These are phyloP conservation scores for Pipistrellus pygmaeus DNA, from an alignment of 2,797 vertebrate genomes.

Conservation along the genomic window DNA sequence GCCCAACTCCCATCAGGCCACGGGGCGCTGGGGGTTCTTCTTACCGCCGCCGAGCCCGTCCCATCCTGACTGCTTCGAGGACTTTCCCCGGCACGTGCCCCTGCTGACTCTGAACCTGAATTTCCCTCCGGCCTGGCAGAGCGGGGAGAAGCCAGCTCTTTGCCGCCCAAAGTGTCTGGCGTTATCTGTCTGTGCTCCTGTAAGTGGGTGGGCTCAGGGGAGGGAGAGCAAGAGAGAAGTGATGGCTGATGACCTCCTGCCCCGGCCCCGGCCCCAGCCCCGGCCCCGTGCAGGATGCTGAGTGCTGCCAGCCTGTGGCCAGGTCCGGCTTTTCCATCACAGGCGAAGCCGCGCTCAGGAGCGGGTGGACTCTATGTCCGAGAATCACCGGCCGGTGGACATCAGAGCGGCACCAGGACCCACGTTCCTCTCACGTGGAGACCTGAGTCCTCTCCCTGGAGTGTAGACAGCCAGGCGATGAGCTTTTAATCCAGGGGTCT, in stretches of 20 bases:
- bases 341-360: neutral
- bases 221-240: neutral
- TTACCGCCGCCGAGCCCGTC: neutral
- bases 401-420: neutral
- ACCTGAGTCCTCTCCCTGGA: neutral
- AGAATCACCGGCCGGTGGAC: neutral
- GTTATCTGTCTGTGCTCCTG: neutral
- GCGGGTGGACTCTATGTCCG: neutral
- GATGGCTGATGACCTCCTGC: neutral
- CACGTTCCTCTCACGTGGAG: neutral
- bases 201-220: neutral
- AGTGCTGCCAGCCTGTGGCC: neutral
- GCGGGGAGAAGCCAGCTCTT: neutral
- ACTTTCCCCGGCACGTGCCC: neutral
- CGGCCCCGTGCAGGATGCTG: neutral
- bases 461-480: neutral
- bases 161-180: neutral
- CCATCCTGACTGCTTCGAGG: neutral
- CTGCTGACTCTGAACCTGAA: neutral
- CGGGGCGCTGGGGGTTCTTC: neutral
- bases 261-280: fast-evolving
- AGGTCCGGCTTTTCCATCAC: neutral
- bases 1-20: neutral
- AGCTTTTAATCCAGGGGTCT: neutral
- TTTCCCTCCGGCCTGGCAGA: neutral